Base-by-base conservation (phyloP, 2,888 invertebrate species). In the Zaprionus bogoriensis region DNA sequence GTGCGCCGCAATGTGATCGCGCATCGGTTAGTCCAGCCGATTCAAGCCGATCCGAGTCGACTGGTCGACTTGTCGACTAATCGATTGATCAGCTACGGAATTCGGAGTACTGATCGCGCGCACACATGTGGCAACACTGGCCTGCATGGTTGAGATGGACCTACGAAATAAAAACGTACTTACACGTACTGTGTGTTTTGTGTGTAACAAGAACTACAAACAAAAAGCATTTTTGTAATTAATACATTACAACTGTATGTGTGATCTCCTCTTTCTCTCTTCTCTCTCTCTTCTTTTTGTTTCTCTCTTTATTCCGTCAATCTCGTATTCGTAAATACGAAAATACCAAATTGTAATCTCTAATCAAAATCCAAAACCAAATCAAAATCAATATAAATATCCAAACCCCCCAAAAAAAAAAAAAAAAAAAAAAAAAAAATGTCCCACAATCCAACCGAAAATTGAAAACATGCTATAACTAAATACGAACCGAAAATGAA, bases 271-370 rank as follows among this genome's bases (percentile, higher is more conserved):
- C 83, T 82, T 79, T 82, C 82, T 82, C 77, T 82, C 75, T 82
- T 78, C 76, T 81, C 77, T 80, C 75, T 88, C 81, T 85, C 83
- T 87, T 84, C 79, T 81, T 77, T 87, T 87, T 86, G 84, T 83
- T 77, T 79, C 74, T 82, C 82, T 79, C 74, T 74, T 84, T 77
- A 75, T 79, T 85, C 80, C 80, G 77, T 70, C 70, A 61, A 72
- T 63, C n/a, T n/a, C 62, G 68, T 67, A 64, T 64, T 62, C n/a
- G 59, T 65, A n/a, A 67, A 62, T 57, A 58, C 64, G 51, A 63
- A 5, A 39, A 39, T 19, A 39, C 19, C 4, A 42, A 52, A 42
- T 42, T 42, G 30, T n/a, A 7, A 45, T 45, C 14, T 25, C 9
- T 38, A 39, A 50, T 23, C n/a, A 20, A 38, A 44, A 53, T 28